A percentile compares a stretch with the other conserved stretches of the same genome.
phyloP scores from a whole-genome alignment of 2,113 vertebrate genomes.

The Heterochromis multidens region DNA sequence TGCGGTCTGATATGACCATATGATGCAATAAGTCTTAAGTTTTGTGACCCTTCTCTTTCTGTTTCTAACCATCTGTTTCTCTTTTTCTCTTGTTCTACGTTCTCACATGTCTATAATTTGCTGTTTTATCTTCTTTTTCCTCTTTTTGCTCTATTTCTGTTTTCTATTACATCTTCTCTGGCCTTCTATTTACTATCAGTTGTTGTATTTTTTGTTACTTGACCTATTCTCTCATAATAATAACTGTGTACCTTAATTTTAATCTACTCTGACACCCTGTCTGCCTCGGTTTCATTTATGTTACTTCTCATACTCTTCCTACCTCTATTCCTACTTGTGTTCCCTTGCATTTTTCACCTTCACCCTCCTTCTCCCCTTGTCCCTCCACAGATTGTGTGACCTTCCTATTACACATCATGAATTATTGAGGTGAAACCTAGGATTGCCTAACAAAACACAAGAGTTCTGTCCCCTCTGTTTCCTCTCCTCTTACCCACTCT shows the following conservation, averaged over 20 bases:
- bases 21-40: background rate
- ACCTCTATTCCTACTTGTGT: background rate
- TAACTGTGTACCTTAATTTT: background rate
- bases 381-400: constrained; percentile 14
- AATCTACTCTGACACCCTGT: background rate
- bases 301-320: background rate
- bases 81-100: background rate
- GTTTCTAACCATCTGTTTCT: background rate
- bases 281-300: background rate
- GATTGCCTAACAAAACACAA: constrained; percentile 47
- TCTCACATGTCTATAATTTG: background rate
- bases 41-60: background rate
- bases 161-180: background rate
- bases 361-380: background rate
- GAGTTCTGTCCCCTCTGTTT: background rate
- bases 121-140: background rate
- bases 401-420: constrained; percentile 63
- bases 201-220: background rate
- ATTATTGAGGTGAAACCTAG: constrained; percentile 69
- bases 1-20: background rate
- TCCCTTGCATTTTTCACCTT: constrained; percentile 1
- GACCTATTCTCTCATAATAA: background rate
- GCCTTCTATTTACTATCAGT: background rate
- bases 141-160: background rate
- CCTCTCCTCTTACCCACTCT: constrained; percentile 18